Conservation (phyloP, 2,113 vertebrate genomes). For the Poicephalus meyeri region DNA sequence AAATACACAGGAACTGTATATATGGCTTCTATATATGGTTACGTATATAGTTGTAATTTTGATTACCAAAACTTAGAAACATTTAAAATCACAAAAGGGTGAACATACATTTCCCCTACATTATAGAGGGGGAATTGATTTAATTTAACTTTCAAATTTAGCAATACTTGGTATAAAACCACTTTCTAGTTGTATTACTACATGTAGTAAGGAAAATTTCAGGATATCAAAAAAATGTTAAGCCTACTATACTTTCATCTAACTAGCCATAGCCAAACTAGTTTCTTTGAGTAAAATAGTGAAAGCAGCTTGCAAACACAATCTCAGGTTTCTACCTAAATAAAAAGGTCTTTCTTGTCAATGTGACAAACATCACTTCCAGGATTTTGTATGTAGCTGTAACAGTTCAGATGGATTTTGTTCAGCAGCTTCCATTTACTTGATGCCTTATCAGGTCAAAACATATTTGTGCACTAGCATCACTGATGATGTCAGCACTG, state of each 20-base stretch:
- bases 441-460: constrained; percentile 54
- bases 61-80: background rate
- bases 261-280: background rate
- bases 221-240: background rate
- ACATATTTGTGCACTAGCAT: constrained; percentile 52
- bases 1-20: background rate
- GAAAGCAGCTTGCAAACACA: background rate
- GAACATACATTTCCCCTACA: background rate
- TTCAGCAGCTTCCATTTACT: constrained; percentile 38
- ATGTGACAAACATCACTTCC: background rate
- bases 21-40: background rate
- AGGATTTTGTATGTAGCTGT: background rate
- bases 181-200: background rate
- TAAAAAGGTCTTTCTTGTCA: background rate
- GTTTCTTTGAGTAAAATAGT: background rate
- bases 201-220: background rate
- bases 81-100: background rate
- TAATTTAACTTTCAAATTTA: background rate
- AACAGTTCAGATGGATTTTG: background rate
- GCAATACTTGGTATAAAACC: background rate
- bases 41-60: background rate
- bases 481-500: constrained; percentile 45
- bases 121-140: fast-evolving
- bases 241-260: background rate
- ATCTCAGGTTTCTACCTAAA: background rate